phyloP scores from a whole-genome alignment of 1,140 invertebrate species.

The Drosophila auraria region DNA sequence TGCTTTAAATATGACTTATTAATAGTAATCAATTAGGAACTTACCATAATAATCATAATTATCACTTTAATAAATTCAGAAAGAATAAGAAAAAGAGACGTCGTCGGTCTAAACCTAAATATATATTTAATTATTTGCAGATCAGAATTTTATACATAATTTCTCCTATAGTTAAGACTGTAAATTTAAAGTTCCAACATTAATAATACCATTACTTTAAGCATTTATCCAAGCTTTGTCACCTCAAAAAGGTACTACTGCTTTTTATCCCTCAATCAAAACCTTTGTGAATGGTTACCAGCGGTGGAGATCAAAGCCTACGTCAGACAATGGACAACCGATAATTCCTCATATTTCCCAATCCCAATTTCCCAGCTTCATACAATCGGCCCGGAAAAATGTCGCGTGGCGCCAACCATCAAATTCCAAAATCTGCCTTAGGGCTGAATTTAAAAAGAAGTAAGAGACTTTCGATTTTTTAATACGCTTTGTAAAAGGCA shows the following conservation, averaged over 20 bases:
- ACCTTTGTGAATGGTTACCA: background rate
- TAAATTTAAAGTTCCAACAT: background rate
- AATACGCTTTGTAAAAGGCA: conserved; percentile 70
- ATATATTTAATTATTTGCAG: background rate
- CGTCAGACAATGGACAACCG: conserved; percentile 54
- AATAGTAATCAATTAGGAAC: no score
- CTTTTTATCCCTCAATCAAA: background rate
- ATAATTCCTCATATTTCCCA: conserved; percentile 18
- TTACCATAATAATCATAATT: no score
- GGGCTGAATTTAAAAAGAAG: conserved; percentile 13
- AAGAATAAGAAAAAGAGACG: no score
- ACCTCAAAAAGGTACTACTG: conserved; percentile 21
- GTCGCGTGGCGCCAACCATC: conserved; percentile 70
- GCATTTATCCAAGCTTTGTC: background rate
- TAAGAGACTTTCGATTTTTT: conserved; percentile 34
- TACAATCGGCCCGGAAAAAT: conserved; percentile 73
- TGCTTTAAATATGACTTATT: no score
- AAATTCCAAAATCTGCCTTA: conserved; percentile 48
- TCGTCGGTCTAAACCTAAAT: background rate
- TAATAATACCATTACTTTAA: no score
- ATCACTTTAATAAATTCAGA: no score
- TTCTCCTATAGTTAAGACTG: no score
- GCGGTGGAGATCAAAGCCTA: conserved; percentile 62
- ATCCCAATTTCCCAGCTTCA: conserved; percentile 1
- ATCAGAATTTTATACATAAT: no score